Evolutionary conservation across 1,140 invertebrate genomes (phyloP), one percentile per base, ranked within the genome.

Genomic region (Teleopsis dalmanni): DNA sequence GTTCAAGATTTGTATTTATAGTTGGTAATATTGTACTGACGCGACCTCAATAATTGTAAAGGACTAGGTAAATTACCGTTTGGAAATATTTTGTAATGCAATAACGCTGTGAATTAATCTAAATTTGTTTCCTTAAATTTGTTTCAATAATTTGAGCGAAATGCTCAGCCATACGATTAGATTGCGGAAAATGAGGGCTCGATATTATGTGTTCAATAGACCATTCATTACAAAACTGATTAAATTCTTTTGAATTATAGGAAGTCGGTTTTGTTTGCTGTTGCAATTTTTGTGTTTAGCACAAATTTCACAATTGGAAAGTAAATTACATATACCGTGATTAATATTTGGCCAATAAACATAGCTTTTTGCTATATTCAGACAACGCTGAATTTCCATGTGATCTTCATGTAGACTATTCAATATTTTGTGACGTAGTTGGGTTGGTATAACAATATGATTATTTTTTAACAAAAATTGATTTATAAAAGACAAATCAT

Each of bases 301-400:
- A 21, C 46, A 47, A 27, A 9, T 37, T 36, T 47, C 29, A 63
- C 73, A 76, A 47, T 60, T 61, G 23, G 46, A 42, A 14, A 76
- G 55, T 16, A 60, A 50, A 40, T 72, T 54, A 60, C 67, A 58
- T 23, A 77, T 73, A 41, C 76, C 58, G 35, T 63, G 62, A 29
- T 55, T 55, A 48, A 76, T 73, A 22, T 58, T 61, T n/a, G 72
- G 72, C 72, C 73, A 76, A 51, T 58, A 75, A 27, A 76, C 52
- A 34, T 59, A 48, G 46, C 71, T 57, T 49, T 61, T 55, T 13
- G 72, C 70, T 47, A 57, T 48, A 21, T 49, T 35, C 49, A 64
- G 59, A 42, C 57, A 65, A 52, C 71, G 70, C 38, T 67, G 65
- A 43, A 70, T 59, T 2, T 75, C 75, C 38, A 74, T 27, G 57